phyloP scores from a whole-genome alignment of 2,113 vertebrate species.

The pig (Sus scrofa) region T2T-Sscrofa CM000814.6:11088501-11089000 shows the following conservation, averaged over 20 bases:
- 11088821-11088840: neutral
- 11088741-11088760: fast-evolving
- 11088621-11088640: neutral
- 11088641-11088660: neutral
- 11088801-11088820: neutral
- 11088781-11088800: neutral
- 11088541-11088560: neutral
- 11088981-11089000: neutral
- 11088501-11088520: neutral
- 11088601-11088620: neutral
- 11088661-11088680: no score
- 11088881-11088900: neutral
- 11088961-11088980: neutral
- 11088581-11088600: no score
- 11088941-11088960: neutral
- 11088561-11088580: neutral
- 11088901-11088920: neutral
- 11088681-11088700: neutral
- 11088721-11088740: neutral
- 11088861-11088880: neutral
- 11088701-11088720: neutral
- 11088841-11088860: neutral
- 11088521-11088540: neutral
- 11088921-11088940: neutral
- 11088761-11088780: neutral